A percentile compares a stretch with the other conserved stretches of the same genome.
Evolutionary conservation across 2,113 vertebrate species (phyloP).

Genomic region (sheep (Ovis aries)): ARS-UI_Ramb_v3.0 NC_056055.1:60607501-60608000

Average conservation of each 20-base stretch:
- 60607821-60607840: background rate
- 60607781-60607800: background rate
- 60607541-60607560: background rate
- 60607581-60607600: background rate
- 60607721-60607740: background rate
- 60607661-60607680: background rate
- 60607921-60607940: background rate
- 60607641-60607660: background rate
- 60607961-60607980: background rate
- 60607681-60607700: background rate
- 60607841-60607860: background rate
- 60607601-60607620: background rate
- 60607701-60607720: background rate
- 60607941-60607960: background rate
- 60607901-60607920: background rate
- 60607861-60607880: background rate
- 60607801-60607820: background rate
- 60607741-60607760: background rate
- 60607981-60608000: background rate
- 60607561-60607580: background rate
- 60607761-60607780: background rate
- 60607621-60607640: background rate
- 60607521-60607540: constrained; percentile 29
- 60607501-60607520: constrained; percentile 38
- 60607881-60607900: background rate